A percentile compares a stretch with the other conserved stretches of the same genome.
phyloP scores from a whole-genome alignment of 2,888 invertebrate genomes.

The Torymus tubicola region DNA sequence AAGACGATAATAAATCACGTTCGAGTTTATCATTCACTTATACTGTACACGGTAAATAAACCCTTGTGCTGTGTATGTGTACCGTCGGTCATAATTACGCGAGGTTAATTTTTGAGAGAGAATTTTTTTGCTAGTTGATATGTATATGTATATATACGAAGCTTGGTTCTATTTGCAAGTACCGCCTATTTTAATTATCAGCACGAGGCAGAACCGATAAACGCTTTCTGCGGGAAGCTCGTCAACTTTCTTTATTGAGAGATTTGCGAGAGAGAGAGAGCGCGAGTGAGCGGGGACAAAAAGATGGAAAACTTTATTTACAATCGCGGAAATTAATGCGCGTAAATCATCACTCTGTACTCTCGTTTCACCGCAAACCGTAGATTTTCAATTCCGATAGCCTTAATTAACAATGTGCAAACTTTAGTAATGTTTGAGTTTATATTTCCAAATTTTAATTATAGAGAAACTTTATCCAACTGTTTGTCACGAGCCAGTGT shows the following conservation, averaged over 20 bases:
- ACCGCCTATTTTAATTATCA: conserved; percentile 36
- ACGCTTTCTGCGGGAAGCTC: conserved; percentile 37
- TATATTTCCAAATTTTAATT: too few species aligned
- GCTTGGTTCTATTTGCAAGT: conserved; percentile 1
- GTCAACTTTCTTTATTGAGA: conserved; percentile 12
- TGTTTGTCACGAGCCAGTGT: too few species aligned
- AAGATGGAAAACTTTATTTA: conserved; percentile 8
- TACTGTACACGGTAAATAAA: conserved; percentile 6
- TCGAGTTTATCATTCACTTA: not conserved
- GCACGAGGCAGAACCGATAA: not conserved
- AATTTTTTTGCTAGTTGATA: conserved; percentile 17
- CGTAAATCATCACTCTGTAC: not conserved
- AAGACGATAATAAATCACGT: not conserved
- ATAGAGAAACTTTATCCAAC: too few species aligned
- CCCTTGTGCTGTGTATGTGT: not conserved
- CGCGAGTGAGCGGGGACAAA: not conserved
- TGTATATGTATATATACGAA: not conserved
- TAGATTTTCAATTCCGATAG: not conserved
- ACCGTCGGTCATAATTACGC: not conserved
- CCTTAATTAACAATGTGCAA: too few species aligned
- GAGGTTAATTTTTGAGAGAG: too few species aligned
- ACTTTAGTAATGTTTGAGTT: too few species aligned
- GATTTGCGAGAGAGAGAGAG: not conserved
- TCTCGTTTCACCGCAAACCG: not conserved
- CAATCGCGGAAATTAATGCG: conserved; percentile 13